phyloP scores from a whole-genome alignment of 2,797 vertebrate species.

The Characodon lateralis region DNA sequence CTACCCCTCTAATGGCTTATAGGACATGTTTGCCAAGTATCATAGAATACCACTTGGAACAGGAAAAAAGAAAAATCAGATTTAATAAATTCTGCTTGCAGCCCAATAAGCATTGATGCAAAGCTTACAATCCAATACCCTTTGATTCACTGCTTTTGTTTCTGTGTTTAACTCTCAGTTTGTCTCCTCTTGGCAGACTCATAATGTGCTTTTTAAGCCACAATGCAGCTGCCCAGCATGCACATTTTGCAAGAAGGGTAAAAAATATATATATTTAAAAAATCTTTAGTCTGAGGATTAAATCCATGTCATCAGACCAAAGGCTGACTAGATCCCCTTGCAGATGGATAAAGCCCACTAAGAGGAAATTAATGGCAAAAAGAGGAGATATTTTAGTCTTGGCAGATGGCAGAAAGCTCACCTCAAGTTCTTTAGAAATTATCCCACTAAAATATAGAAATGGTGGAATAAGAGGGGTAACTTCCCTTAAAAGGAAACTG shows the following conservation, averaged over 20 bases:
- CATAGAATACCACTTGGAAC: constrained; percentile 31
- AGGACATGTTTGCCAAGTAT: constrained; percentile 45
- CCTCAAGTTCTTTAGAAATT: constrained; percentile 43
- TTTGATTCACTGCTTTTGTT: constrained; percentile 66
- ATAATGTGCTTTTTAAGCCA: constrained; percentile 51
- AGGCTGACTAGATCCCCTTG: constrained; percentile 63
- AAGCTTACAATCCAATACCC: constrained; percentile 62
- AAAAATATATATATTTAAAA: constrained; percentile 47
- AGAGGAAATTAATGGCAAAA: constrained; percentile 69
- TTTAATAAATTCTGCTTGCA: constrained; percentile 60
- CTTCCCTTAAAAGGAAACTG: constrained; percentile 30
- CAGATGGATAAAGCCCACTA: constrained; percentile 68
- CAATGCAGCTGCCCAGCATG: constrained; percentile 50
- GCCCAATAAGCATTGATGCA: constrained; percentile 62
- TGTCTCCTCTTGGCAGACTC: constrained; percentile 47
- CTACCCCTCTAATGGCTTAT: constrained; percentile 42
- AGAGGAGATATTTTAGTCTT: constrained; percentile 57
- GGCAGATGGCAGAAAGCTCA: constrained; percentile 62
- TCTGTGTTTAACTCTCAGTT: constrained; percentile 50
- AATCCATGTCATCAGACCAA: constrained; percentile 72
- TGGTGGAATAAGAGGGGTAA: constrained; percentile 38
- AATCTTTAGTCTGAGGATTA: constrained; percentile 72
- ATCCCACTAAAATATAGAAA: constrained; percentile 51
- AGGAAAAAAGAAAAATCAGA: constrained; percentile 38
- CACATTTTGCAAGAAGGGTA: constrained; percentile 50